These are phyloP conservation scores for Halictus rubicundus DNA, from an alignment of 1,140 invertebrate genomes.

Conservation along the genomic window DNA sequence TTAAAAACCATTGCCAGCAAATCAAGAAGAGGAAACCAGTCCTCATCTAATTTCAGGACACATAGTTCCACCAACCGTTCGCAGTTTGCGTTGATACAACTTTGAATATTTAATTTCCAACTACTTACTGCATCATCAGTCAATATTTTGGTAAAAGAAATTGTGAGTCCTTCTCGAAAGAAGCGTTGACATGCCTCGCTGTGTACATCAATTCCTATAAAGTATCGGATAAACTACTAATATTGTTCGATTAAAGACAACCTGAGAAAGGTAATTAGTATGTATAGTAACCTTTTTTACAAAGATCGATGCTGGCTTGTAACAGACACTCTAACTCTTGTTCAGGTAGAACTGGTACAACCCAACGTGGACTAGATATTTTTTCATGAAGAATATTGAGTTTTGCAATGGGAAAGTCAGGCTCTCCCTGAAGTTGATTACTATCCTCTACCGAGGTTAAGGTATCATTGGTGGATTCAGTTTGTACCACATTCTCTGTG, in stretches of 20 bases:
- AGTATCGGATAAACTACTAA: not conserved
- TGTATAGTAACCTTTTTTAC: slow-evolving; percentile 84
- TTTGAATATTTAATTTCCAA: slow-evolving; percentile 98
- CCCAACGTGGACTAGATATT: slow-evolving; percentile 96
- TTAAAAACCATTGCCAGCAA: slow-evolving; percentile 96
- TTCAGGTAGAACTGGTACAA: slow-evolving; percentile 97
- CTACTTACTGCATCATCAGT: slow-evolving; percentile 99
- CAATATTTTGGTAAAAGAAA: slow-evolving; percentile 98
- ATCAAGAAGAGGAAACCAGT: slow-evolving; percentile 96
- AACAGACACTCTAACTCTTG: slow-evolving; percentile 96
- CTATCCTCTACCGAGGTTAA: slow-evolving; percentile 75
- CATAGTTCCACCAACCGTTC: slow-evolving; percentile 95
- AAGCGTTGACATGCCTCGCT: slow-evolving; percentile 96
- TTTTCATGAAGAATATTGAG: slow-evolving; percentile 95
- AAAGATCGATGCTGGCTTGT: slow-evolving; percentile 93
- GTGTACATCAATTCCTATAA: slow-evolving; percentile 90
- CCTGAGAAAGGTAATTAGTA: slow-evolving; percentile 1
- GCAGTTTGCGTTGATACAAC: slow-evolving; percentile 96
- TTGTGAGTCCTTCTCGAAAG: slow-evolving; percentile 95
- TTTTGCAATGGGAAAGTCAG: slow-evolving; percentile 92
- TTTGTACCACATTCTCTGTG: slow-evolving; percentile 74
- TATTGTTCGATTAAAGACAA: not conserved
- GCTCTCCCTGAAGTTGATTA: slow-evolving; percentile 80
- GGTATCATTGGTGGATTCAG: slow-evolving; percentile 71
- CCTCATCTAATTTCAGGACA: slow-evolving; percentile 93